Conservation (phyloP, 2,888 invertebrate species). For the Resseliella maxima region DNA sequence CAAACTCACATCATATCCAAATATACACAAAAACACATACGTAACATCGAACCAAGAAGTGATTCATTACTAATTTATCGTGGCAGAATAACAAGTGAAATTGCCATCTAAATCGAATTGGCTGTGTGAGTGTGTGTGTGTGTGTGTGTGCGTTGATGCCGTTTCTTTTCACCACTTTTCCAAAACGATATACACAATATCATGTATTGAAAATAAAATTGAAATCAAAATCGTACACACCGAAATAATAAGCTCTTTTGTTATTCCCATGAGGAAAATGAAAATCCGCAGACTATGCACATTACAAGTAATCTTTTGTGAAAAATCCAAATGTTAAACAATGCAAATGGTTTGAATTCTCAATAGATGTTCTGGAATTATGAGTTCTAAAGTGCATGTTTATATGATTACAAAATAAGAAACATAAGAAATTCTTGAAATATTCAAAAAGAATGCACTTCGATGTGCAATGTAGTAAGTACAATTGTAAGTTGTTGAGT, state of each 20-base stretch:
- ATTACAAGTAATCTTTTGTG: slow-evolving; percentile 12
- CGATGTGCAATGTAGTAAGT: neutral
- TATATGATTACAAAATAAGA: neutral
- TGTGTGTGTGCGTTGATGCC: neutral
- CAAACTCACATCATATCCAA: neutral
- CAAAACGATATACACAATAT: neutral
- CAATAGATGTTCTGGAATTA: neutral
- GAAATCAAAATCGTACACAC: neutral
- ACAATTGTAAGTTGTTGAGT: neutral
- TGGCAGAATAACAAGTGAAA: neutral
- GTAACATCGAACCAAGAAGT: neutral
- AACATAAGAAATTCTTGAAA: neutral
- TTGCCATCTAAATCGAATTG: neutral
- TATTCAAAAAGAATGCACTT: neutral
- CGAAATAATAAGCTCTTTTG: neutral
- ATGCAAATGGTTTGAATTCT: slow-evolving; percentile 10
- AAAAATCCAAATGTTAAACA: neutral
- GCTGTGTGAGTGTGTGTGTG: neutral
- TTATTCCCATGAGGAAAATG: neutral
- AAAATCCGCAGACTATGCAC: neutral
- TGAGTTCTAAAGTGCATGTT: neutral
- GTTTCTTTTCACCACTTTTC: neutral
- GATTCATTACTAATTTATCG: slow-evolving; percentile 4
- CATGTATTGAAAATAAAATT: neutral
- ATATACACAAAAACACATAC: neutral